Percentiles rank a stretch among this genome's conserved stretches.
Conservation (phyloP, 2,113 vertebrate species). For the Dipodomys spectabilis region DNA sequence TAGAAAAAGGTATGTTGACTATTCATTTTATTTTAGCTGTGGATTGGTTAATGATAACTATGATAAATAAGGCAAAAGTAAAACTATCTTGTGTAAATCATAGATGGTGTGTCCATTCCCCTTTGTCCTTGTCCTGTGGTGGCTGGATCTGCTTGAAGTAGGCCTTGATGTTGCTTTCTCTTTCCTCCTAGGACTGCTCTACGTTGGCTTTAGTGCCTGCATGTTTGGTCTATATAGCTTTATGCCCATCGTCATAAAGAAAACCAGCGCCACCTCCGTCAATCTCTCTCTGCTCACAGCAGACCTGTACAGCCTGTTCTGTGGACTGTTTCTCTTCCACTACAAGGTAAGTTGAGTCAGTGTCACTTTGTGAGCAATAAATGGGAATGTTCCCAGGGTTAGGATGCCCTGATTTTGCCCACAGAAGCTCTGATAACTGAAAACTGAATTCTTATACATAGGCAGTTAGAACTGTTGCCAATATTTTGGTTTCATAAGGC, state of each 20-base stretch:
- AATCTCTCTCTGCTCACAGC: slow-evolving; percentile 96
- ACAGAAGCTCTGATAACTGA: neutral
- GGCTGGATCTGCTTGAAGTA: neutral
- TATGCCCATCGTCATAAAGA: slow-evolving; percentile 96
- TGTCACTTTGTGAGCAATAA: neutral
- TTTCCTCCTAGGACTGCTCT: slow-evolving; percentile 91
- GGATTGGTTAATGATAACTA: neutral
- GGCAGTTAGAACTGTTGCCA: neutral
- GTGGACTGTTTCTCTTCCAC: slow-evolving; percentile 95
- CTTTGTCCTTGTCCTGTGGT: neutral
- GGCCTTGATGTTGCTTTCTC: neutral
- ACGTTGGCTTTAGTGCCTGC: slow-evolving; percentile 94
- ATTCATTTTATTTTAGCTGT: neutral
- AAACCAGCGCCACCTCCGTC: slow-evolving; percentile 95
- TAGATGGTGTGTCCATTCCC: fast-evolving
- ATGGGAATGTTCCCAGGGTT: neutral
- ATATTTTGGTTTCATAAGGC: slow-evolving; percentile 27
- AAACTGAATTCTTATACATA: neutral
- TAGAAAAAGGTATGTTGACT: neutral
- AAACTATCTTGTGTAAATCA: neutral
- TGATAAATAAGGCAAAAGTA: neutral
- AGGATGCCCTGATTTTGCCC: neutral
- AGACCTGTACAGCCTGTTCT: slow-evolving; percentile 96
- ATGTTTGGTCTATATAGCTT: slow-evolving; percentile 98
- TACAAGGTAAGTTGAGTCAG: slow-evolving; percentile 91